Evolutionary conservation across 2,888 invertebrate genomes (phyloP), one percentile per base, ranked within the genome.

Genomic region (Sturmia bella): DNA sequence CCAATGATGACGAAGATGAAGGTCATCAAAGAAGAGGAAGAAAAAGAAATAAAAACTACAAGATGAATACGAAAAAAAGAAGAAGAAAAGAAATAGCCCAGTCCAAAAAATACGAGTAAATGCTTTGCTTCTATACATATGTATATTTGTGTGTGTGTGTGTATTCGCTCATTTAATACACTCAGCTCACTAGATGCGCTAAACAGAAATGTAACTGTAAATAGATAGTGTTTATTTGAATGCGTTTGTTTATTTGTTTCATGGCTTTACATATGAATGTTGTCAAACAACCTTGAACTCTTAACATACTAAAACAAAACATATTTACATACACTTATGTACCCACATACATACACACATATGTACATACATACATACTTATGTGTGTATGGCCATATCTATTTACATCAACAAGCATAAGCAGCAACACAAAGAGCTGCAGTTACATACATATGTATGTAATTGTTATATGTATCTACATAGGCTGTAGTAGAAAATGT

Each of bases 251-350:
- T 64, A 19, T 52, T 15, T 52, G 41, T 41, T 61, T 59, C 32
- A 32, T 32, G 5, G 32, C 32, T 32, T 7, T n/a, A n/a, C n/a
- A 52, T 15, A 24, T 52, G 52, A 56, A 59, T 68, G 32, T 74
- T 48, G 66, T 24, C 56, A 66, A n/a, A 54, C 72, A 77, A 77
- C 81, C 81, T 82, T 82, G 81, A 82, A 82, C 81, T 82, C 74
- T 77, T 82, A 82, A 77, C 77, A 82, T 74, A 77, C 73, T 56
- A 73, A 81, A 32, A 24, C 50, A n/a, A 70, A 64, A 59, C 32
- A 70, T 57, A 39, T 48, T 39, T 57, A 45, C 19, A 43, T 37
- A 56, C 50, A 52, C 17, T 39, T 1, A 68, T 19, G 24, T 11
- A 43, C 19, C 5, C 21, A 52, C 24, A 12, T 13, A 43, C 24